These are phyloP conservation scores for Fopius arisanus DNA, from an alignment of 1,140 invertebrate genomes.

Conservation along the genomic window DNA sequence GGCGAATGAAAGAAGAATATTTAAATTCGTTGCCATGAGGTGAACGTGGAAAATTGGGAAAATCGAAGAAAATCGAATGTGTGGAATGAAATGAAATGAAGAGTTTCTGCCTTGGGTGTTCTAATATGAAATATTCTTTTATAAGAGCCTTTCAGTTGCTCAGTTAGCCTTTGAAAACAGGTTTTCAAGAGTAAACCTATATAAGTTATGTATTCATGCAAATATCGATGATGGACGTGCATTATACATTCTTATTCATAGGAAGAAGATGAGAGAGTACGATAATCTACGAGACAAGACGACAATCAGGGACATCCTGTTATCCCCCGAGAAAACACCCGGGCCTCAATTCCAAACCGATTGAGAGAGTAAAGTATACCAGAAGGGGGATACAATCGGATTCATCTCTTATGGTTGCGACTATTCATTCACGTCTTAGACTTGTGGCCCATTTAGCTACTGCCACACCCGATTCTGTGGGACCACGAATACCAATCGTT, in stretches of 20 bases:
- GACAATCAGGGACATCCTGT: slow-evolving; percentile 53
- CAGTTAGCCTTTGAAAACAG: not conserved
- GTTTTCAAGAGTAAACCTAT: not conserved
- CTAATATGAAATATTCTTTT: too few species aligned
- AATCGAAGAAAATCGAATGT: too few species aligned
- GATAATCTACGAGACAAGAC: slow-evolving; percentile 50
- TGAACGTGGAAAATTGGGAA: too few species aligned
- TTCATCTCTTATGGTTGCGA: slow-evolving; percentile 35
- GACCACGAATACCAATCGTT: not conserved
- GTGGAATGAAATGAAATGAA: too few species aligned
- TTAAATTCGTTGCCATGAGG: too few species aligned
- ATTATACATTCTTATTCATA: slow-evolving; percentile 14
- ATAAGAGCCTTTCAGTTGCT: not conserved
- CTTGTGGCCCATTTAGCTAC: slow-evolving; percentile 12
- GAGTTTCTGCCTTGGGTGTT: too few species aligned
- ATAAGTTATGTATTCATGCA: not conserved
- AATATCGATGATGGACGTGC: slow-evolving; percentile 6
- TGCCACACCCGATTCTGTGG: slow-evolving; percentile 7
- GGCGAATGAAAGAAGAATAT: too few species aligned
- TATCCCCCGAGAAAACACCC: slow-evolving; percentile 49
- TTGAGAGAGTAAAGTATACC: slow-evolving; percentile 5
- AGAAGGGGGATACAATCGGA: slow-evolving; percentile 37
- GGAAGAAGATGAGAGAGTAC: slow-evolving; percentile 6
- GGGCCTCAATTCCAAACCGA: slow-evolving; percentile 38
- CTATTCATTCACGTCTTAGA: slow-evolving; percentile 1